Base-by-base conservation (phyloP, 2,797 vertebrate species). In the Acomys russatus region DNA sequence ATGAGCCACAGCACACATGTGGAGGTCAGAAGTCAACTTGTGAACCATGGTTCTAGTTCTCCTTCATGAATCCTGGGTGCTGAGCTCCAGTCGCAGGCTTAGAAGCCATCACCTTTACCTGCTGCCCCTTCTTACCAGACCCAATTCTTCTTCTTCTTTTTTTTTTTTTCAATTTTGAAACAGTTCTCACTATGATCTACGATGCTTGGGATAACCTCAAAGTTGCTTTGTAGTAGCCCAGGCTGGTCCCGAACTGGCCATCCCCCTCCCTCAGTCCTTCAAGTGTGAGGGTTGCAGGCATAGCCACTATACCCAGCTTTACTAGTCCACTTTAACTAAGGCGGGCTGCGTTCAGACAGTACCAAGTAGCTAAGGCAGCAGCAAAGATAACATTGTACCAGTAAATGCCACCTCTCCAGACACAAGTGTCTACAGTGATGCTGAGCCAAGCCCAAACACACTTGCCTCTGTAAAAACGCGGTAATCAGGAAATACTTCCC, bases 271-370 rank as follows among this genome's bases (percentile, higher is more conserved):
- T 63, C 23, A 63, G 35, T 20, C 10, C 28, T 33, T 54, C 54
- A 56, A 9, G 44, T 73, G 17, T 28, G 23, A 38, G 23, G 33
- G 9, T 38, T 85, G 83, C 33, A 38, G 54, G 14, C n/a, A 15
- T 22, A 3, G 23, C 71, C 56, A n/a, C 71, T 17, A 23, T 33
- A 2, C 30, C 74, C 64, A 35, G 59, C 7, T 77, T 49, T 64
- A 83, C 59, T 35, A 3, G n/a, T 90, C 92, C 22, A 54, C 10
- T 88, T 84, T 82, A 82, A 90, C 80, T 82, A 88, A 78, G 87
- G 25, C 44, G 82, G 66, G 15, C 7, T 68, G 38, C 33, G 54
- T 2, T 64, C 64, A 90, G 25, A 83, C 18, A 44, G 61, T 11
- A 8, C 18, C 14, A 17, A 76, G 49, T 54, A 56, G 9, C 33